Evolutionary conservation across 2,797 vertebrate genomes (phyloP), one percentile per base, ranked within the genome.

Genomic region (Podargus strigoides): DNA sequence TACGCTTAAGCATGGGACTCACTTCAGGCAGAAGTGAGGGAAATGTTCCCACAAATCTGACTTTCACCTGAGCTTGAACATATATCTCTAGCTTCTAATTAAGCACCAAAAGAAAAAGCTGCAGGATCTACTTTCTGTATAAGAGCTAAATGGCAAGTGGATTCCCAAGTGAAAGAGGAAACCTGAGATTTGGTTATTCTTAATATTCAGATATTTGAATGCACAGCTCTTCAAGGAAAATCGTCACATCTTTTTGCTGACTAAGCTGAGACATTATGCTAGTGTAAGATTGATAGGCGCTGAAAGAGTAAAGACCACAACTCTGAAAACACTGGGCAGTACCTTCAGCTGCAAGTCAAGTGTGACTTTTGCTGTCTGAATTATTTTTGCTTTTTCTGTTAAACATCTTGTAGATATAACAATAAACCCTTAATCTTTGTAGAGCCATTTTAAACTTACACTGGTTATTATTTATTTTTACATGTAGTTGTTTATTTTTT

Each of bases 401-500:
- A 39, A 77, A 32, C 5, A 46, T 20, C 36, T 49, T 47, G 36
- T 56, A 53, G n/a, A 44, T 66, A 74, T n/a, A 56, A 44, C 12
- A 58, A 24, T 10, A 76, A 79, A 37, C 1, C 7, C 7, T 34
- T 55, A 28, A 39, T 22, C 6, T 58, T 59, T 36, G 27, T 34
- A 17, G 2, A 42, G 23, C 4, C 1, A 9, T 30, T 90, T 62
- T 55, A 30, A 84, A 36, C 3, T 26, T 62, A 27, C 7, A n/a
- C 3, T 39, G 13, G 4, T 1, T 27, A 14, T 11, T 87, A 34
- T 52, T 56, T 41, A 18, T 41, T 58, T 41, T 32, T 36, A 50
- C 0, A 1, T n/a, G 4, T 10, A 37, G 2, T 12, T 44, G 1
- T 22, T 80, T 66, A 3, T 16, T 59, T 80, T 81, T 72, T 44